Evolutionary conservation across 2,888 invertebrate genomes (phyloP), one percentile per base, ranked within the genome.

Genomic region (Lepetodrilus schrolli): DNA sequence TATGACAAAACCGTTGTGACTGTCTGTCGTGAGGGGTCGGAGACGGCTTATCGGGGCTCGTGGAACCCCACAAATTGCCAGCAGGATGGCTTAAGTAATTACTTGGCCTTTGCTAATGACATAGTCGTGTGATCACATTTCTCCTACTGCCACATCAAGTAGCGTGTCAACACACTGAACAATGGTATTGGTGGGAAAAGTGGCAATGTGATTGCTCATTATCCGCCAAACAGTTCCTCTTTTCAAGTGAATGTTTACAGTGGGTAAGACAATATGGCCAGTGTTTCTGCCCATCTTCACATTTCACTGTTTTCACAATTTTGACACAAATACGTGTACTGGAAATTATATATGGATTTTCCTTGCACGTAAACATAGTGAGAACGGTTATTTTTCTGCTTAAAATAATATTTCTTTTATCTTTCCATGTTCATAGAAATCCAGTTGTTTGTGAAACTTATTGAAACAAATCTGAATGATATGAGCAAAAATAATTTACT

Each of bases 171-270:
- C 58, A 58, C 26, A 58, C 23, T 58, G 58, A 58, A 58, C 58
- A 58, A 58, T 58, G 26, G 58, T 58, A 58, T 58, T 58, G 26
- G 58, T 58, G 58, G 58, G 58, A 58, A 58, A 30, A 26, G 58
- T 26, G 58, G 58, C 30, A 30, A 34, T 58, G 58, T 10, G 58
- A 58, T 58, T 30, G 58, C 58, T 58, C 58, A 58, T 58, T 30
- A 58, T 58, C 34, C 26, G 58, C 23, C 17, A 21, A 34, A 23
- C 34, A 13, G 58, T 30, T 23, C 58, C 58, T 58, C 58, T 34
- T 58, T 30, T 58, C 26, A 58, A 10, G 30, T 7, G 17, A 17
- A 7, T 58, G 58, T 58, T 58, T 58, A 58, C 58, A 58, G 58
- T 30, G 17, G 58, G 30, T 30, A 58, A 30, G 58, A 58, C 17